phyloP scores from a whole-genome alignment of 2,888 invertebrate genomes.

The Steinernema hermaphroditum region DNA sequence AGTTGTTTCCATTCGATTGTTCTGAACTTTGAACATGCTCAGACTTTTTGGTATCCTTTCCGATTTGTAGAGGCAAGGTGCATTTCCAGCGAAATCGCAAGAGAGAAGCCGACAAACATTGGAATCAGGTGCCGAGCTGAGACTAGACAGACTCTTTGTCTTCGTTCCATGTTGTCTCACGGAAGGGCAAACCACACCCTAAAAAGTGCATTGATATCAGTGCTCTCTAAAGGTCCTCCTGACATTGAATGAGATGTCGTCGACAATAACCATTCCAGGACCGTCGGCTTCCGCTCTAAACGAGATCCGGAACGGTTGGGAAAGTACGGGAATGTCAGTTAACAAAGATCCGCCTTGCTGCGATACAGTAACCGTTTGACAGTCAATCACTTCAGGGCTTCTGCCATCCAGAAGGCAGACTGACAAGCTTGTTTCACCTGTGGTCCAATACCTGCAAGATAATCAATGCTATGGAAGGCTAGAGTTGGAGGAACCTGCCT shows the following conservation, averaged over 20 bases:
- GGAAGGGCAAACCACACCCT: conserved; percentile 13
- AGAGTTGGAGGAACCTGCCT: background rate
- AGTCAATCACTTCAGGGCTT: conserved; percentile 24
- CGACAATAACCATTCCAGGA: conserved; percentile 53
- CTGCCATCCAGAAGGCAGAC: conserved; percentile 23
- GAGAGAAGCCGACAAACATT: conserved; percentile 63
- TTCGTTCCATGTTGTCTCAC: conserved; percentile 6
- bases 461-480: background rate
- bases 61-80: conserved; percentile 57
- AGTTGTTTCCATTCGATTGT: conserved; percentile 44
- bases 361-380: conserved; percentile 7
- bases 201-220: no score
- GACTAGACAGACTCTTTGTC: conserved; percentile 6
- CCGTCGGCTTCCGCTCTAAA: conserved; percentile 49
- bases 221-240: background rate
- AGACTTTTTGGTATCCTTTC: conserved; percentile 47
- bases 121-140: conserved; percentile 45
- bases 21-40: conserved; percentile 43
- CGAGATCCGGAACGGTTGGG: conserved; percentile 39
- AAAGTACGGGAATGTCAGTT: conserved; percentile 15
- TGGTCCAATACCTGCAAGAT: conserved; percentile 39
- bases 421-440: conserved; percentile 25
- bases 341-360: conserved; percentile 23
- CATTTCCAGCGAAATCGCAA: conserved; percentile 56
- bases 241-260: conserved; percentile 46